Conservation (phyloP, 1,140 invertebrate genomes). For the Rhysida immarginata region DNA sequence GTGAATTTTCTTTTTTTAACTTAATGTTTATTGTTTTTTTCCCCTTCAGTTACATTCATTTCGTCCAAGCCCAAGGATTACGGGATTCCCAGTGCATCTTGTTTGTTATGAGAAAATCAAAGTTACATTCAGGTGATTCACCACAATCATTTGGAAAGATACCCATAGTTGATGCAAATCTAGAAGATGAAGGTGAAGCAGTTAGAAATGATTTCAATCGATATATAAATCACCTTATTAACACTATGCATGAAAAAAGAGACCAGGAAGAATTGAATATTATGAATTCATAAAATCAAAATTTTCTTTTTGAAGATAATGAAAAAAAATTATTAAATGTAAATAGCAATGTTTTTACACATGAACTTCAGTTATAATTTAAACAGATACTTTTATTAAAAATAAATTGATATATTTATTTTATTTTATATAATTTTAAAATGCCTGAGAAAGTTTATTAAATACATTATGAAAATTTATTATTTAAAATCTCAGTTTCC, state of each 20-base stretch:
- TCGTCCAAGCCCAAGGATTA: slow-evolving; percentile 39
- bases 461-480: background rate
- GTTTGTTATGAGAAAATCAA: slow-evolving; percentile 19
- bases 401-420: too few species aligned
- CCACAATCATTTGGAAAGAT: slow-evolving; percentile 39
- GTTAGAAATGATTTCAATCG: slow-evolving; percentile 47
- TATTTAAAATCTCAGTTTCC: background rate
- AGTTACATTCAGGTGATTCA: slow-evolving; percentile 11
- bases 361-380: too few species aligned
- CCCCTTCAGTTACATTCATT: slow-evolving; percentile 44
- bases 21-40: slow-evolving; percentile 4
- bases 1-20: background rate
- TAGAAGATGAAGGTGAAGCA: slow-evolving; percentile 45
- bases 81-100: slow-evolving; percentile 23
- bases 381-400: too few species aligned
- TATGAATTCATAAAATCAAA: slow-evolving; percentile 26
- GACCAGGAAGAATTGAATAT: slow-evolving; percentile 39
- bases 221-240: slow-evolving; percentile 41
- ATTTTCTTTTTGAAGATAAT: too few species aligned
- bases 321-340: too few species aligned
- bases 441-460: too few species aligned
- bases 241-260: slow-evolving; percentile 34
- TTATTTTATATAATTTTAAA: too few species aligned
- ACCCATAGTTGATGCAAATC: slow-evolving; percentile 43
- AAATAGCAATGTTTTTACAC: too few species aligned